Conservation (phyloP, 2,888 invertebrate genomes). For the Drosophila borborema region DNA sequence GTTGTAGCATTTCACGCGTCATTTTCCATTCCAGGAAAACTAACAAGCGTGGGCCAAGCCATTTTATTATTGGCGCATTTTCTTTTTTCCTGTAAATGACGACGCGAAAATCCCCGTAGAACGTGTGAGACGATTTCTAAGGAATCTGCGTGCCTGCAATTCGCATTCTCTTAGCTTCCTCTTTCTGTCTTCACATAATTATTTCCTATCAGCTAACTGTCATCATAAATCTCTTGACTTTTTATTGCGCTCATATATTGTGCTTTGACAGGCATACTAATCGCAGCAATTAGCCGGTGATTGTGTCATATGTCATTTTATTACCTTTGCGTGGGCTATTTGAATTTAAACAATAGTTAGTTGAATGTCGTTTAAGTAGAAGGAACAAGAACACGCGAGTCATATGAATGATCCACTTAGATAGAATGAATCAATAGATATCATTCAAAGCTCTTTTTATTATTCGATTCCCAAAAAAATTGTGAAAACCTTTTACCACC, state of each 20-base stretch:
- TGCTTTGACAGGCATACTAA: constrained; percentile 17
- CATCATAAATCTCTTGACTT: constrained; percentile 21
- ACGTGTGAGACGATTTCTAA: background rate
- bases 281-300: constrained; percentile 29
- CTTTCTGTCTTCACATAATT: background rate
- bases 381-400: no score
- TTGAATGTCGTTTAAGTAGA: background rate
- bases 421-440: no score
- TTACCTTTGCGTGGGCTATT: background rate
- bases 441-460: no score
- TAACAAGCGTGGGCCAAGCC: constrained; percentile 39
- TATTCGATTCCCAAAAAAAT: no score
- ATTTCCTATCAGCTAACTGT: constrained; percentile 1
- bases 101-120: constrained; percentile 32
- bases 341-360: background rate
- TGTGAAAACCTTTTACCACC: no score
- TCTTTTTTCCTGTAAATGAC: constrained; percentile 19
- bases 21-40: constrained; percentile 46
- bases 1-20: constrained; percentile 37
- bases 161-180: background rate
- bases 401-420: no score
- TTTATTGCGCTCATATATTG: constrained; percentile 17
- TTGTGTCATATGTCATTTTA: constrained; percentile 4
- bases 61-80: background rate
- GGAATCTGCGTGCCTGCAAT: constrained; percentile 3